Conservation (phyloP, 1,140 invertebrate genomes). For the Drosophila oshimai region DNA sequence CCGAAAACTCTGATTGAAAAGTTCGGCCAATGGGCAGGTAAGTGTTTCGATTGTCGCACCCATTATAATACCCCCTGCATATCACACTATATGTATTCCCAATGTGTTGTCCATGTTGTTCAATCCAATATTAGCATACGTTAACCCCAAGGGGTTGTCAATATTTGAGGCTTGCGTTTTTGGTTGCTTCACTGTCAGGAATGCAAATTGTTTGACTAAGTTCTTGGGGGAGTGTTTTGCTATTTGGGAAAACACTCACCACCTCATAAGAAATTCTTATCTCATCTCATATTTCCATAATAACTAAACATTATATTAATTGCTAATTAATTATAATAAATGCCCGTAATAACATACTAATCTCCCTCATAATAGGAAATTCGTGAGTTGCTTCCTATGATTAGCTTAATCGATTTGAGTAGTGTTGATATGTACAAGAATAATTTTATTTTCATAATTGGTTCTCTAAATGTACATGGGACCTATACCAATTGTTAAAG, state of each 20-base stretch:
- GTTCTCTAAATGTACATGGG: too few species aligned
- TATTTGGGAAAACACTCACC: neutral
- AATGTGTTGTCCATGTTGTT: neutral
- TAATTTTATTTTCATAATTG: too few species aligned
- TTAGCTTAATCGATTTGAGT: constrained; percentile 13
- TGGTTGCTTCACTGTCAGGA: neutral
- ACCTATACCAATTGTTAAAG: neutral
- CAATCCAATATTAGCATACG: constrained; percentile 17
- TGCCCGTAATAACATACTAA: neutral
- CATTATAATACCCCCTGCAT: neutral
- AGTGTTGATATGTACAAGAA: neutral
- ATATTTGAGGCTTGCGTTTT: constrained; percentile 1
- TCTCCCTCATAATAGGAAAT: neutral
- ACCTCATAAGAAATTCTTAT: neutral
- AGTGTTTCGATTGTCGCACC: constrained; percentile 32
- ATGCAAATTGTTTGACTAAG: constrained; percentile 12
- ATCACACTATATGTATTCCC: neutral
- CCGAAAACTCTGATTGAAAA: constrained; percentile 84
- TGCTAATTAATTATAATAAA: neutral
- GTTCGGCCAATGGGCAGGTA: constrained; percentile 85
- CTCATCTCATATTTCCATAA: neutral
- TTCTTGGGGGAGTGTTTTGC: neutral
- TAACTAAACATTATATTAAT: constrained; percentile 9
- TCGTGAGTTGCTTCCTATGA: constrained; percentile 7
- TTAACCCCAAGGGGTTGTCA: constrained; percentile 24